phyloP scores from a whole-genome alignment of 2,113 vertebrate species.

The Gallinago media region DNA sequence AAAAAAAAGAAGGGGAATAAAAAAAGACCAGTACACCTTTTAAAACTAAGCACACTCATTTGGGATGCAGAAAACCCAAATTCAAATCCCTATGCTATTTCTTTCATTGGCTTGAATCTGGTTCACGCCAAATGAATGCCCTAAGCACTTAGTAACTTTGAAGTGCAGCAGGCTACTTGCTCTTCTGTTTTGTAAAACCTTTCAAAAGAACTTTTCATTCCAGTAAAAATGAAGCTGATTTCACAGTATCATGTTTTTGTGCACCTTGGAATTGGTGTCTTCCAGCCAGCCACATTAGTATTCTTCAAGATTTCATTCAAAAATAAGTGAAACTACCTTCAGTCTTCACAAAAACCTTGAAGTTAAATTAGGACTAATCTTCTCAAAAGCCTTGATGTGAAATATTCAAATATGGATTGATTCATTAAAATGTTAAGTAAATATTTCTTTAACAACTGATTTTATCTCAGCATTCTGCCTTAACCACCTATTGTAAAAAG shows the following conservation, averaged over 20 bases:
- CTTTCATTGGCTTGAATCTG: background rate
- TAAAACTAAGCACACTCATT: background rate
- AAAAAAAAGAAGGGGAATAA: no score
- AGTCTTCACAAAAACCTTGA: background rate
- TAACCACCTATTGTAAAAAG: background rate
- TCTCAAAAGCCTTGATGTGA: background rate
- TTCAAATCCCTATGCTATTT: background rate
- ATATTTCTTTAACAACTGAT: background rate
- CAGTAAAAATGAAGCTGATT: slow-evolving; percentile 34
- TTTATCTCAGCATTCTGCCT: background rate
- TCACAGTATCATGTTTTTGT: background rate
- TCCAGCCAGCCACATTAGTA: background rate
- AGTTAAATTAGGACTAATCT: background rate
- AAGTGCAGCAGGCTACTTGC: background rate
- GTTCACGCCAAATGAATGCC: background rate
- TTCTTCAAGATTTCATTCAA: background rate
- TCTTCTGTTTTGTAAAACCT: slow-evolving; percentile 3
- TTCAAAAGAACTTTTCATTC: slow-evolving; percentile 23
- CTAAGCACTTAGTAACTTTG: background rate
- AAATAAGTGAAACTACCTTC: background rate
- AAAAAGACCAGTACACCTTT: background rate
- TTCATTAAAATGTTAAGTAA: slow-evolving; percentile 1
- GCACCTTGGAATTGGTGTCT: background rate
- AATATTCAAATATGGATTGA: background rate
- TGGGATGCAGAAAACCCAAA: background rate